These are phyloP conservation scores for Drosophila suboccidentalis DNA, from an alignment of 2,888 invertebrate genomes.

Conservation along the genomic window DNA sequence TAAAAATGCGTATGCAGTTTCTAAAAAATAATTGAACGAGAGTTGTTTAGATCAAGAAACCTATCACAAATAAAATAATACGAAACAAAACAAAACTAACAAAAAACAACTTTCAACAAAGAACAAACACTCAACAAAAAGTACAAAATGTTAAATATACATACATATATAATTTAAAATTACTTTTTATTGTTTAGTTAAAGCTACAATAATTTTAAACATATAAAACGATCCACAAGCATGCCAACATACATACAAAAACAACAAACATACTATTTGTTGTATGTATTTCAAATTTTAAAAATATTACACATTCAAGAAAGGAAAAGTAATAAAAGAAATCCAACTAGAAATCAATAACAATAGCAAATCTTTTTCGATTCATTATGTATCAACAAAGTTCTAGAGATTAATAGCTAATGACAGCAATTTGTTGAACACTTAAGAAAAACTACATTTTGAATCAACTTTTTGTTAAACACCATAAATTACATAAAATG, in stretches of 20 bases:
- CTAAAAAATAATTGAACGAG: conserved; percentile 27
- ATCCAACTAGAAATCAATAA: conserved; percentile 36
- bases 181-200: conserved; percentile 74
- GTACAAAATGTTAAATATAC: conserved; percentile 82
- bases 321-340: not conserved
- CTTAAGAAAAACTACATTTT: conserved; percentile 31
- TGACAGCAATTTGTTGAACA: conserved; percentile 55
- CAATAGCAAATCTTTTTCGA: conserved; percentile 50
- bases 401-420: conserved; percentile 53
- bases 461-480: conserved; percentile 49
- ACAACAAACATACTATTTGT: conserved; percentile 33
- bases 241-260: conserved; percentile 50
- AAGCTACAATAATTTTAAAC: conserved; percentile 69
- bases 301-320: conserved; percentile 29
- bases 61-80: conserved; percentile 49
- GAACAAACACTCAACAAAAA: conserved; percentile 79
- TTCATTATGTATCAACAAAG: conserved; percentile 46
- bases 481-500: conserved; percentile 49
- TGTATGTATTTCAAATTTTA: conserved; percentile 56
- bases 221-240: conserved; percentile 51
- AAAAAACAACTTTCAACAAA: conserved; percentile 58
- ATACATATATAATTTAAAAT: conserved; percentile 76
- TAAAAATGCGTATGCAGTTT: conserved; percentile 49
- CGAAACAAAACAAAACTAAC: conserved; percentile 36
- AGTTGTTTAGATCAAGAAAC: conserved; percentile 57